Evolutionary conservation across 2,113 vertebrate genomes (phyloP), one percentile per base, ranked within the genome.

Genomic region (Ceuthmochares aereus): DNA sequence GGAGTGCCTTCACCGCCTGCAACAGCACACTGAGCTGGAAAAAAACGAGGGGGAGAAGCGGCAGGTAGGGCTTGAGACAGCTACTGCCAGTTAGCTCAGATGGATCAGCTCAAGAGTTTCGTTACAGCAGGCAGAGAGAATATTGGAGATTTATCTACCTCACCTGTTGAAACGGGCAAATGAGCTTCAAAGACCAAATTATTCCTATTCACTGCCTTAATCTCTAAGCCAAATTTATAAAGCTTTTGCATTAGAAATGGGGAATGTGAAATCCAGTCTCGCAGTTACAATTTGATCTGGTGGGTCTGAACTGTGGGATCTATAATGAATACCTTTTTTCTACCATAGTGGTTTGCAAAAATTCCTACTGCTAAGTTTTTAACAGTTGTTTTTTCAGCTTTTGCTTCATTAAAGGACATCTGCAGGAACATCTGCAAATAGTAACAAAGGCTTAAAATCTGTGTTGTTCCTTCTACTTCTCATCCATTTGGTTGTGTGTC

Each of bases 1-100:
- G 0, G 98, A 99, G 96, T 99, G 99, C 96, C 96, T 99, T 59
- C 98, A 97, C 74, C 99, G 99, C 79, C 98, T 99, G 36, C 99
- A 99, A 7, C 98, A 99, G 96, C 98, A 98, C 63, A 68, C 97
- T 0, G 95, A 98, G 68, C 75, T 98, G 37, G 98, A 99, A 69
- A 98, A 97, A 49, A 97, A 81, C 3, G 98, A 99, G 37, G 98
- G 98, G 7, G 98, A 99, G 67, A 99, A 98, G 73, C 98, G 98
- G 84, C 99, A 99, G 99, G 99, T 99, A 97, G 76, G 93, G 32
- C 70, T 85, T 14, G 7, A 19, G 60, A 34, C 14, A 26, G 63
- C 79, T 54, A 2, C 67, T 83, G 23, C 43, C 25, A 12, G 14
- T 27, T 32, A 23, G 30, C 49, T 34, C 81, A 17, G 34, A 4